These are phyloP conservation scores for Trinorchestia longiramus DNA, from an alignment of 1,140 invertebrate genomes.

Conservation along the genomic window DNA sequence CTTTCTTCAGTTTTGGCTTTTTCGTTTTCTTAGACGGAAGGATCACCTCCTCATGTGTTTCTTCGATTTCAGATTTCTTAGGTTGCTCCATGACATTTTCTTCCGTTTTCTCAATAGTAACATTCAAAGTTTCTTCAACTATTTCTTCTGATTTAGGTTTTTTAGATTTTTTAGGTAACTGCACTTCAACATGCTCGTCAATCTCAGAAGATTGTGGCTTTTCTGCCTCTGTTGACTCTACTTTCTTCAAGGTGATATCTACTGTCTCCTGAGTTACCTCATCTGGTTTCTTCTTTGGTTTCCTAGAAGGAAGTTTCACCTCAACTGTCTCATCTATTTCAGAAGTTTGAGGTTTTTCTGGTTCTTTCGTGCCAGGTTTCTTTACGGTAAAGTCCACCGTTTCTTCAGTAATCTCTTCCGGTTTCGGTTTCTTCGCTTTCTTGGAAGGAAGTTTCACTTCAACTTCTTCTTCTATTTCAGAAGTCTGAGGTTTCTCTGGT, in stretches of 20 bases:
- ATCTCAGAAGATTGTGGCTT: slow-evolving; percentile 55
- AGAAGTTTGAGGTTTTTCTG: slow-evolving; percentile 63
- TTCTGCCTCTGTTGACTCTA: slow-evolving; percentile 40
- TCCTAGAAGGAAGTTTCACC: background rate
- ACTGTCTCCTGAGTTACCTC: slow-evolving; percentile 67
- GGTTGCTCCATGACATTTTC: too few relatives aligned
- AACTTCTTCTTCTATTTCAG: slow-evolving; percentile 63
- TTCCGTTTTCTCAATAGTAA: too few relatives aligned
- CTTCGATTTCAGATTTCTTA: background rate
- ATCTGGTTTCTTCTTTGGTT: background rate
- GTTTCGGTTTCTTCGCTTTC: slow-evolving; percentile 5
- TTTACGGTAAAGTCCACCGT: slow-evolving; percentile 63
- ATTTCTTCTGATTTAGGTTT: background rate
- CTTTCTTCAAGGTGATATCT: slow-evolving; percentile 67
- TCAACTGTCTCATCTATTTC: slow-evolving; percentile 53
- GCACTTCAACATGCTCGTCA: slow-evolving; percentile 5
- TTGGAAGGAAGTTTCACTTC: slow-evolving; percentile 16
- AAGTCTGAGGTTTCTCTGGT: slow-evolving; percentile 56
- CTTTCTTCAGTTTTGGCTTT: slow-evolving; percentile 58
- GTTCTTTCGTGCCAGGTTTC: slow-evolving; percentile 63
- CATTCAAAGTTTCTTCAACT: too few relatives aligned
- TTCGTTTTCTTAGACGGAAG: slow-evolving; percentile 58
- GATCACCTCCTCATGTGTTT: slow-evolving; percentile 31
- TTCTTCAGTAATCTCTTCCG: background rate
- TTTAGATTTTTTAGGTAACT: background rate